Evolutionary conservation across 2,888 invertebrate species (phyloP), one percentile per base, ranked within the genome.

Genomic region (Axea sp.): DNA sequence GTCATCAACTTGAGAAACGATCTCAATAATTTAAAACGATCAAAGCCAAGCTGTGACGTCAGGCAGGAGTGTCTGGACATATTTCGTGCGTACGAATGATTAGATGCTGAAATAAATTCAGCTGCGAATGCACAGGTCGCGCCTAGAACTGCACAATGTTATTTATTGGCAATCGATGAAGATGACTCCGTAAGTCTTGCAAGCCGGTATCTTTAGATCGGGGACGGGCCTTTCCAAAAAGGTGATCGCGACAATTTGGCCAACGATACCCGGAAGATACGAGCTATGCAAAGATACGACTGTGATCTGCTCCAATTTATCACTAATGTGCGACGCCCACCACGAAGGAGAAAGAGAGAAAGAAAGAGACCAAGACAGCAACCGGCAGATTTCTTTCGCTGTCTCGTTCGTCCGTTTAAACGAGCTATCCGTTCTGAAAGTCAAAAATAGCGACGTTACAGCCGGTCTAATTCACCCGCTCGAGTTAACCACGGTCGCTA

Each of bases 231-330:
- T 78, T 81, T 68, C 80, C 80, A 80, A 83, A 82, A 79, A 80
- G 77, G 79, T 79, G 80, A 84, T 83, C 78, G 78, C 75, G 75
- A 82, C 76, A 77, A 83, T 83, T 84, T 86, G 85, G 86, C 85
- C 75, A 77, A 82, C 80, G 80, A 78, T 77, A 83, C 83, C 82
- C 84, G 84, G 84, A 86, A 85, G 84, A 79, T 84, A 78, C 77
- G 76, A 77, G 78, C 76, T 76, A 78, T 68, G 80, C 78, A 67
- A 78, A 76, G 81, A 81, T 82, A 81, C 82, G 80, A 80, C 81
- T 77, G 78, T 78, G 85, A 86, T 86, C 81, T 78, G 80, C 77
- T 79, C 79, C 78, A 84, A 86, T 86, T 86, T 84, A 84, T 85
- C 83, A 83, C 82, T 76, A 81, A 83, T 81, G 81, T 81, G 77